Conservation (phyloP, 2,113 vertebrate species). For the Callochromis pleurospilus region DNA sequence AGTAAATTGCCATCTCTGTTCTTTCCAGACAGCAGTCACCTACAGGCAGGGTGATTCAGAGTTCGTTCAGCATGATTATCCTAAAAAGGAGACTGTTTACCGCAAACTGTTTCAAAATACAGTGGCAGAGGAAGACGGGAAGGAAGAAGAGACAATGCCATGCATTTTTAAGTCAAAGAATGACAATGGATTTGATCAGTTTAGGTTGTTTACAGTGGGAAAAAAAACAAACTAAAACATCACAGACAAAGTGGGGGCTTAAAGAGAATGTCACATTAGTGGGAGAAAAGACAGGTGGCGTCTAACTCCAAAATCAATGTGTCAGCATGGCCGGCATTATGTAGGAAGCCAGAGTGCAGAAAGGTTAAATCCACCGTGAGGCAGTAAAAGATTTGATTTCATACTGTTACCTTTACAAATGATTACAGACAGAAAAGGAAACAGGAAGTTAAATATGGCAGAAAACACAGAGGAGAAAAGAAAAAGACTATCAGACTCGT, state of each 20-base stretch:
- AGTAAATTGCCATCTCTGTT: neutral
- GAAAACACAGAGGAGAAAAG: neutral
- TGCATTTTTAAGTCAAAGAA: neutral
- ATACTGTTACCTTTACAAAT: neutral
- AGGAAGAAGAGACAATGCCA: neutral
- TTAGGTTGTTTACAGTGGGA: neutral
- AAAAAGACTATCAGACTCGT: neutral
- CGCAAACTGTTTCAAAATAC: neutral
- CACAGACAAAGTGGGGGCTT: neutral
- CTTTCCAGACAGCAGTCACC: neutral
- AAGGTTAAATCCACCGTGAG: conserved; percentile 1
- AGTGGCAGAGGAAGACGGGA: neutral
- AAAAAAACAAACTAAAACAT: neutral
- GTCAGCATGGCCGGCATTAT: neutral
- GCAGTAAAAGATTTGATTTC: neutral
- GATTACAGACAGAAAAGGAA: neutral
- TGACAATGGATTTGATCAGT: neutral
- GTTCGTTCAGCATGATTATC: neutral
- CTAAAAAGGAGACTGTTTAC: neutral
- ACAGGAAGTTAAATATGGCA: neutral
- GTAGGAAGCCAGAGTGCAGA: neutral
- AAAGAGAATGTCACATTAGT: neutral
- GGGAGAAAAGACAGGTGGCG: neutral
- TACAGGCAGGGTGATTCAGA: neutral
- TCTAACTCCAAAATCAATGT: neutral